Conservation (phyloP, 1,140 invertebrate genomes). For the Drosophila melanica region DNA sequence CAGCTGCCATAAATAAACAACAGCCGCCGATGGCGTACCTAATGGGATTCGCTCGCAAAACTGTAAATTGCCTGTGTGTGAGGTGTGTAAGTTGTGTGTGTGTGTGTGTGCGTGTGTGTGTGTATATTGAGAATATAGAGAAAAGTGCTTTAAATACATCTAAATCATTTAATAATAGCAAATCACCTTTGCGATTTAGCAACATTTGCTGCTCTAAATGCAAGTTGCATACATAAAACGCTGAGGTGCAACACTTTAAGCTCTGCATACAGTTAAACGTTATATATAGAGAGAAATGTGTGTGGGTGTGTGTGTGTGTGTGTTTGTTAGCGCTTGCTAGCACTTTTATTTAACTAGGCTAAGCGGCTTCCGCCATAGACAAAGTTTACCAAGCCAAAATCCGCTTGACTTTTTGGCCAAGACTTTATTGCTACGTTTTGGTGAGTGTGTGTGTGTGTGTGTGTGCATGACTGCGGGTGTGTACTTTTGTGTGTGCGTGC, state of each 20-base stretch:
- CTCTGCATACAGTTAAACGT: background rate
- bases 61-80: constrained; percentile 9
- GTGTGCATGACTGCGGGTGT: constrained; percentile 14
- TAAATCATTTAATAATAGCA: constrained; percentile 43
- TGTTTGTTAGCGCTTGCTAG: constrained; percentile 38
- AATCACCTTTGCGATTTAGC: constrained; percentile 21
- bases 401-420: constrained; percentile 74
- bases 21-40: constrained; percentile 37
- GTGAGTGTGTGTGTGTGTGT: background rate
- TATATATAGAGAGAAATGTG: background rate
- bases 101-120: background rate
- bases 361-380: constrained; percentile 73
- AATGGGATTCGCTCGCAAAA: constrained; percentile 28
- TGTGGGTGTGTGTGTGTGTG: background rate
- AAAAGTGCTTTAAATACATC: constrained; percentile 14
- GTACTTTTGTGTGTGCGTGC: constrained; percentile 1
- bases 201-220: background rate
- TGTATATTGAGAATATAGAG: background rate
- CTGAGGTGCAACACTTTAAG: constrained; percentile 11
- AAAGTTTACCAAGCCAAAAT: constrained; percentile 72
- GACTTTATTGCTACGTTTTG: constrained; percentile 51
- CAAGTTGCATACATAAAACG: background rate
- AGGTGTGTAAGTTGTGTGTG: background rate
- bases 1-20: constrained; percentile 78
- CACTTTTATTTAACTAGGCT: constrained; percentile 78